phyloP scores from a whole-genome alignment of 2,797 vertebrate genomes.

The Xenentodon cancila region DNA sequence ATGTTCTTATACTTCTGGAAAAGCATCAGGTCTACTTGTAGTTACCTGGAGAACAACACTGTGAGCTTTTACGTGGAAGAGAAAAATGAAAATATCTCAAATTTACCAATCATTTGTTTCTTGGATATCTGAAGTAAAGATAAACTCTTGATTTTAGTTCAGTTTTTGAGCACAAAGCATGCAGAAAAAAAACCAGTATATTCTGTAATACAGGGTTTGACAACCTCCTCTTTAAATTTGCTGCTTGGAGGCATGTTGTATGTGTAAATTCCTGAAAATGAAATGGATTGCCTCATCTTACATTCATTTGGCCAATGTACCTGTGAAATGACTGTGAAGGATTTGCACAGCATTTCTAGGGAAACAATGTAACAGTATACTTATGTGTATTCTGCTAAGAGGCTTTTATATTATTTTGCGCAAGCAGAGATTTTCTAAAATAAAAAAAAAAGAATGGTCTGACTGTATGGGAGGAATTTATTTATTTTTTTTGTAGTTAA shows the following conservation, averaged over 20 bases:
- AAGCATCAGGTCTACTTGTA: conserved; percentile 6
- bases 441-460: conserved; percentile 62
- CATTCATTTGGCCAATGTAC: conserved; percentile 28
- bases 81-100: conserved; percentile 18
- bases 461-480: conserved; percentile 22
- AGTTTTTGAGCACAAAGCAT: conserved; percentile 19
- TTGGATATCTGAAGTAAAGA: conserved; percentile 40
- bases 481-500: conserved; percentile 27
- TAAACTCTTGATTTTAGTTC: conserved; percentile 29
- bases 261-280: conserved; percentile 33
- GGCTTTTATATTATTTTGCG: conserved; percentile 45
- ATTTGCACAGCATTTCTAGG: conserved; percentile 16
- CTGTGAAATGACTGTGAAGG: conserved; percentile 23
- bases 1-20: conserved; percentile 3
- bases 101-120: conserved; percentile 27
- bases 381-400: conserved; percentile 45
- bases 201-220: conserved; percentile 17
- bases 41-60: not conserved
- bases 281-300: conserved; percentile 36
- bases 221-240: conserved; percentile 28
- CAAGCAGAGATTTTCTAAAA: conserved; percentile 28
- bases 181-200: conserved; percentile 31
- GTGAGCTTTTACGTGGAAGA: conserved; percentile 1
- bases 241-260: conserved; percentile 13
- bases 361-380: conserved; percentile 2